Percentiles rank a stretch among this genome's conserved stretches.
Conservation (phyloP, 1,140 invertebrate genomes). For the Aethina tumida region DNA sequence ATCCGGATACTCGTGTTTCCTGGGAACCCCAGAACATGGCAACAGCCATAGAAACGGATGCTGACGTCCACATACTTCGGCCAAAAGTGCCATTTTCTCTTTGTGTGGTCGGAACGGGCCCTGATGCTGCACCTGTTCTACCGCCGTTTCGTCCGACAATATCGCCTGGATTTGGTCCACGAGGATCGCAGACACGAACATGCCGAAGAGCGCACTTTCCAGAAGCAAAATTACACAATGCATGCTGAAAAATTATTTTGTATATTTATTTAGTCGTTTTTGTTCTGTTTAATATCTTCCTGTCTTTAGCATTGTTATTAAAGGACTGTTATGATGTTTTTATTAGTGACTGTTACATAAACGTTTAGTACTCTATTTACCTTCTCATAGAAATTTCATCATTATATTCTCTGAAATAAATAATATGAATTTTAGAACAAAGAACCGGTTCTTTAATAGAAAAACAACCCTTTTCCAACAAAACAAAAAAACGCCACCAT, state of each 20-base stretch:
- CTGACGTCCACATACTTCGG: constrained; percentile 57
- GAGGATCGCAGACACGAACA: constrained; percentile 83
- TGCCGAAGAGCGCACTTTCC: constrained; percentile 76
- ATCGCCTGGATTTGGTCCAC: constrained; percentile 84
- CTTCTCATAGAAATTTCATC: too few species aligned
- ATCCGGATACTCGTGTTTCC: too few species aligned
- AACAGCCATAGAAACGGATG: constrained; percentile 6
- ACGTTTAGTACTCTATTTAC: too few species aligned
- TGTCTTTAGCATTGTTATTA: too few species aligned
- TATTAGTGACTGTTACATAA: too few species aligned
- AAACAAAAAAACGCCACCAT: background rate
- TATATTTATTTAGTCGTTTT: constrained; percentile 1
- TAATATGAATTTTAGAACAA: too few species aligned
- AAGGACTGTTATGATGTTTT: too few species aligned
- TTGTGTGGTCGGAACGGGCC: constrained; percentile 54
- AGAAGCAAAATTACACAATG: constrained; percentile 77
- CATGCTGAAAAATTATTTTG: constrained; percentile 58
- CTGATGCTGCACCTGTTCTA: constrained; percentile 67
- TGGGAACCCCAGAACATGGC: constrained; percentile 4
- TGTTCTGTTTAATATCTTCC: background rate
- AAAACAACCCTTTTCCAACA: background rate
- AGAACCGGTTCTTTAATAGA: too few species aligned
- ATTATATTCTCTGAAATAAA: too few species aligned
- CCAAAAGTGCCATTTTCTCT: constrained; percentile 57
- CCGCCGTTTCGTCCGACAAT: constrained; percentile 52